Conservation (phyloP, 2,113 vertebrate species). For the Dicrurus megarhynchus region DNA sequence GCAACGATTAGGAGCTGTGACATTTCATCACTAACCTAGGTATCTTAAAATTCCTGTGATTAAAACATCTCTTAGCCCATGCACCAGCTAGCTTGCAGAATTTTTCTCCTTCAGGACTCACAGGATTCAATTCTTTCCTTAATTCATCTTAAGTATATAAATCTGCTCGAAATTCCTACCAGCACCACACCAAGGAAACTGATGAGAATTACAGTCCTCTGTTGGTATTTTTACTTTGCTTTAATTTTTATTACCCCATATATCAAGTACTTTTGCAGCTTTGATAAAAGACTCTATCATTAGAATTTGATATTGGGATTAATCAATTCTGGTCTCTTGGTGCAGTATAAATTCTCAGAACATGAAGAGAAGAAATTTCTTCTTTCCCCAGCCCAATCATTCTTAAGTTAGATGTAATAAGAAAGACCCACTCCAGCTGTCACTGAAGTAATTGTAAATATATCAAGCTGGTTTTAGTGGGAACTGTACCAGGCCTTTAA, state of each 20-base stretch:
- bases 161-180: not conserved
- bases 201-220: not conserved
- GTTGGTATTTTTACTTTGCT: not conserved
- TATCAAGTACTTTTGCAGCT: not conserved
- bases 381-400: conserved; percentile 3
- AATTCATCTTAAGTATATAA: not conserved
- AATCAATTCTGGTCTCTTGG: conserved; percentile 12
- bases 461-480: not conserved
- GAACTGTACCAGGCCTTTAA: not conserved
- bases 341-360: not conserved
- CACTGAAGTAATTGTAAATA: not conserved
- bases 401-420: conserved; percentile 3
- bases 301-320: not conserved
- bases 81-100: not conserved
- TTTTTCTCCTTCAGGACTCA: not conserved
- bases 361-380: conserved; percentile 1
- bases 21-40: conserved; percentile 17
- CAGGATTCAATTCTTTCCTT: not conserved
- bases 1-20: not conserved
- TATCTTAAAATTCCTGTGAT: not conserved
- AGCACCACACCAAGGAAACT: not conserved
- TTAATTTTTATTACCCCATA: not conserved
- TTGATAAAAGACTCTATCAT: not conserved
- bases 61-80: not conserved
- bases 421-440: not conserved